Conservation (phyloP, 1,140 invertebrate species). For the Cotesia typhae region DNA sequence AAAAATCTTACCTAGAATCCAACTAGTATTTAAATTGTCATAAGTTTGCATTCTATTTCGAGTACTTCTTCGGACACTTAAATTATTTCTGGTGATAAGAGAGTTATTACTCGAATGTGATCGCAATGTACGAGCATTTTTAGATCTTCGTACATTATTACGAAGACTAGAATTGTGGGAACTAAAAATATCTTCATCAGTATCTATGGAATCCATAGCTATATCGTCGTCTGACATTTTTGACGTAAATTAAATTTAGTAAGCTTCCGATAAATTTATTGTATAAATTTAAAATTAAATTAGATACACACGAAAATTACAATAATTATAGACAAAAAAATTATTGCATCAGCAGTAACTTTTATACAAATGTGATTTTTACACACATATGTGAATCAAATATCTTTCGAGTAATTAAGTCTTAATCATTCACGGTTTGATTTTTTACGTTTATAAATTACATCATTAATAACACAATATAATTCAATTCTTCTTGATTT, state of each 20-base stretch:
- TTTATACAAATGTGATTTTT: no score
- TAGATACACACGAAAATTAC: no score
- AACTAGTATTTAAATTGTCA: constrained; percentile 67
- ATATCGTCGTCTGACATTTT: constrained; percentile 63
- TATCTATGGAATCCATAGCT: constrained; percentile 63
- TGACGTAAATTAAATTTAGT: constrained; percentile 42
- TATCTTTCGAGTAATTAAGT: no score
- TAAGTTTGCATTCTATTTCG: constrained; percentile 69
- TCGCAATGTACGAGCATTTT: constrained; percentile 56
- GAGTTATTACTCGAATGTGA: constrained; percentile 52
- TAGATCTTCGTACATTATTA: constrained; percentile 49
- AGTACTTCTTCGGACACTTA: constrained; percentile 68
- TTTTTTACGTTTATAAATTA: no score
- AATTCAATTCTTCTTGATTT: no score
- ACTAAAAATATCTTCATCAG: constrained; percentile 62
- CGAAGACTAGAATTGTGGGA: constrained; percentile 48
- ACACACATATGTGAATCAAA: no score
- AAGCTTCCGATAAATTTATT: no score
- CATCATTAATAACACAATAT: no score
- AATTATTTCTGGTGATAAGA: constrained; percentile 55
- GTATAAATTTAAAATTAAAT: no score
- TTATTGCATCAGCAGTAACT: no score
- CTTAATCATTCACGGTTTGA: no score
- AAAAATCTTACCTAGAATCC: constrained; percentile 63
- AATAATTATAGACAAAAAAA: no score